Evolutionary conservation across 2,888 invertebrate species (phyloP).

Genomic region (Lacanobia wlatinum): DNA sequence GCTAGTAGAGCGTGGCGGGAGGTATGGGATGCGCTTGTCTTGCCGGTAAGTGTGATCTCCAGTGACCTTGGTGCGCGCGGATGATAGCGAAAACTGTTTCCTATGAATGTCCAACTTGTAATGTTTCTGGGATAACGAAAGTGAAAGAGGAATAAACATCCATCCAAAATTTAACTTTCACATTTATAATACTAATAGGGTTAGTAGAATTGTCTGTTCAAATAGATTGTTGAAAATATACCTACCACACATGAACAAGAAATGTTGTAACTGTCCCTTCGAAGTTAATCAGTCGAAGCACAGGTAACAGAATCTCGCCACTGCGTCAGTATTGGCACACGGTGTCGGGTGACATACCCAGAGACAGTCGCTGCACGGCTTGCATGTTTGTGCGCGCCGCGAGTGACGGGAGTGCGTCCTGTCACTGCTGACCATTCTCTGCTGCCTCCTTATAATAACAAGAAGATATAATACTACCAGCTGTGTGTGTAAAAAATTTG

Average conservation of each 20-base stretch:
- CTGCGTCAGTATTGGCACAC: constrained; percentile 31
- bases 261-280: constrained; percentile 4
- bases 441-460: not conserved
- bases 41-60: no score
- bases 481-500: not conserved
- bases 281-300: constrained; percentile 10
- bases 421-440: not conserved
- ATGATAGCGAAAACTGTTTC: no score
- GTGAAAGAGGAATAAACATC: no score
- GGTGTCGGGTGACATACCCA: constrained; percentile 42
- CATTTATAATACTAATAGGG: no score
- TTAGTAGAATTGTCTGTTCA: no score
- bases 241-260: not conserved
- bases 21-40: no score
- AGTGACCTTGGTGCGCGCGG: no score
- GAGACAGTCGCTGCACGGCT: constrained; percentile 12
- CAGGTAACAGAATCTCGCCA: constrained; percentile 3
- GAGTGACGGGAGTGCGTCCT: not conserved
- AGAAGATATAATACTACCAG: not conserved
- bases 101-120: no score
- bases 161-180: no score
- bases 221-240: not conserved
- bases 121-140: no score
- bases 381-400: not conserved
- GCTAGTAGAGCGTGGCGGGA: no score